Evolutionary conservation across 1,140 invertebrate genomes (phyloP).

Genomic region (Palaemon carinicauda): DNA sequence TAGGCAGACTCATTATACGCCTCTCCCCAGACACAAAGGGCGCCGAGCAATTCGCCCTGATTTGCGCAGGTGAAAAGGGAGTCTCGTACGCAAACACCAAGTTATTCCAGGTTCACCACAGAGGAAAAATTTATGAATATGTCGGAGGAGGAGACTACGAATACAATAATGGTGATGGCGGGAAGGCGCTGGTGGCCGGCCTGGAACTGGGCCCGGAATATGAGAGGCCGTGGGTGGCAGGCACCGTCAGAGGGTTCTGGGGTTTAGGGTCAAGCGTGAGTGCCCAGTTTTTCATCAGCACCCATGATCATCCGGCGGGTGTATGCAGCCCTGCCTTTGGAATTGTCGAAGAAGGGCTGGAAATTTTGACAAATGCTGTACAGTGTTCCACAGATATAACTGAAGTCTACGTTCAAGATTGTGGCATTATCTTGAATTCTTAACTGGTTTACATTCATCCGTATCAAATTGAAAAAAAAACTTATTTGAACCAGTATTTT

Average conservation of each 20-base stretch:
- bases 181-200: neutral
- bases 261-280: neutral
- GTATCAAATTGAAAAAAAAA: too few relatives aligned
- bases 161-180: slow-evolving; percentile 9
- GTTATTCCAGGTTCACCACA: slow-evolving; percentile 21
- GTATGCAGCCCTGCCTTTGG: slow-evolving; percentile 32
- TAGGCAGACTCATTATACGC: slow-evolving; percentile 11
- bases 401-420: slow-evolving; percentile 6
- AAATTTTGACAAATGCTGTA: neutral
- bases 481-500: too few relatives aligned
- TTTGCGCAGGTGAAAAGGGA: slow-evolving; percentile 16
- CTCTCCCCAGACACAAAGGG: slow-evolving; percentile 12
- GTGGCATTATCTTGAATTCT: neutral
- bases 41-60: slow-evolving; percentile 3
- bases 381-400: neutral
- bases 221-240: slow-evolving; percentile 5
- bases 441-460: too few relatives aligned
- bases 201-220: neutral
- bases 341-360: slow-evolving; percentile 13
- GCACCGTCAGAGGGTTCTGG: slow-evolving; percentile 16
- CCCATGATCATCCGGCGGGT: slow-evolving; percentile 6
- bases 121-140: slow-evolving; percentile 24
- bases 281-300: slow-evolving; percentile 36
- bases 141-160: slow-evolving; percentile 37
- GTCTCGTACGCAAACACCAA: neutral